These are phyloP conservation scores for Psilanteris sp. DNA, from an alignment of 1,140 invertebrate genomes.

Conservation along the genomic window DNA sequence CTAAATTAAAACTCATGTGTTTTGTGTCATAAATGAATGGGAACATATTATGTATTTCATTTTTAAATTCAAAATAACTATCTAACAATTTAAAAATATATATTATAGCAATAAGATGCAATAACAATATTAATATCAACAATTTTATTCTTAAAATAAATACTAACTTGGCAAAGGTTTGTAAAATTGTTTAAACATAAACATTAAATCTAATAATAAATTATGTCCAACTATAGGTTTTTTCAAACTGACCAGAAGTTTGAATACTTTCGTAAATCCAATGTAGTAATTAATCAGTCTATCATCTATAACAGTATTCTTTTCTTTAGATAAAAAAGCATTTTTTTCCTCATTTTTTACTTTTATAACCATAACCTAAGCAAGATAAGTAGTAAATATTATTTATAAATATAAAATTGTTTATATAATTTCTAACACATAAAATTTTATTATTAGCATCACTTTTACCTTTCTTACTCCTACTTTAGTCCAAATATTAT, in stretches of 20 bases:
- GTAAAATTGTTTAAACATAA: constrained; percentile 87
- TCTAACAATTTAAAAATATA: too few relatives aligned
- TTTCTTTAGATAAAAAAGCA: background rate
- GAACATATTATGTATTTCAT: constrained; percentile 83
- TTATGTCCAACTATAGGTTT: constrained; percentile 90
- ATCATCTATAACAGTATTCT: constrained; percentile 51
- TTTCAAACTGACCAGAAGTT: constrained; percentile 80
- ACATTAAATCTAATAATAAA: constrained; percentile 84
- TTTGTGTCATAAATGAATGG: constrained; percentile 88
- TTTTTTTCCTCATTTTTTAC: constrained; percentile 4
- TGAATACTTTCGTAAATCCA: constrained; percentile 86
- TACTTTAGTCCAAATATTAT: constrained; percentile 76
- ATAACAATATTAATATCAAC: constrained; percentile 62
- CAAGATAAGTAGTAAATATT: constrained; percentile 1
- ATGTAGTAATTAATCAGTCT: constrained; percentile 79
- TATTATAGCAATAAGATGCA: constrained; percentile 4
- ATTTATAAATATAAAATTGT: too few relatives aligned
- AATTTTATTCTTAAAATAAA: background rate
- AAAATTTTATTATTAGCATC: background rate
- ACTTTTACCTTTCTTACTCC: background rate
- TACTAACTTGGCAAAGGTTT: constrained; percentile 83
- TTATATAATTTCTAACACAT: background rate
- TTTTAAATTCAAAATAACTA: constrained; percentile 84
- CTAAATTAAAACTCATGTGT: constrained; percentile 82
- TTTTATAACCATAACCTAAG: constrained; percentile 14